Conservation (phyloP, 2,113 vertebrate genomes). For the Indicator maculatus region DNA sequence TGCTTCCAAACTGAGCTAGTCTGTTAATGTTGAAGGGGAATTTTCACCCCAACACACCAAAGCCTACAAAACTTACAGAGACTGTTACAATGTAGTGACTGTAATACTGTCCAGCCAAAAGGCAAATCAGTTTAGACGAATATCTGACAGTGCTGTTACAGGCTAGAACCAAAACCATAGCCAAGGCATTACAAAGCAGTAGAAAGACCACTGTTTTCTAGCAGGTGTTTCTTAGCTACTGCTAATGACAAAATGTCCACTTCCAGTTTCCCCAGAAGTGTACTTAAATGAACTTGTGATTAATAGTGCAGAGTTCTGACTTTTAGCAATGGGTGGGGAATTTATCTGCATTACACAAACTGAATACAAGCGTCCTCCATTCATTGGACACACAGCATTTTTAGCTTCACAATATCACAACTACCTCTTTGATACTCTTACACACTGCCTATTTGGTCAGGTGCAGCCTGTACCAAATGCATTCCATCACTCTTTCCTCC, state of each 20-base stretch:
- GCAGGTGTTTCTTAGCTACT: not conserved
- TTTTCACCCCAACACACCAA: not conserved
- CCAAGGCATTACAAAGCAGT: not conserved
- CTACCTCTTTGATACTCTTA: not conserved
- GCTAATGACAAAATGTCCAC: not conserved
- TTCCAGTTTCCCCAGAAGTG: not conserved
- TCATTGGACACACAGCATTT: not conserved
- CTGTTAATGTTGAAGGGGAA: too few relatives aligned
- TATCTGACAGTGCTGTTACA: not conserved
- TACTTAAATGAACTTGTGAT: not conserved
- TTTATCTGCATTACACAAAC: not conserved
- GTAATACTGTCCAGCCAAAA: not conserved
- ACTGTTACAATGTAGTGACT: not conserved
- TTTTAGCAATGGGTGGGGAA: not conserved
- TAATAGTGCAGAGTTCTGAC: not conserved
- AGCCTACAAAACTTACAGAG: not conserved
- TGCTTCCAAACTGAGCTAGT: too few relatives aligned
- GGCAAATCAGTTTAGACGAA: not conserved
- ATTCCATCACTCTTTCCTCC: not conserved
- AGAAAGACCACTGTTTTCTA: not conserved
- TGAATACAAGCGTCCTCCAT: not conserved
- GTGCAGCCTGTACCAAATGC: not conserved
- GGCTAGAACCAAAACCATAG: not conserved
- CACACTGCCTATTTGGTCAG: rapidly evolving
- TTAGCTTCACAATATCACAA: not conserved